phyloP scores from a whole-genome alignment of 2,888 invertebrate species.

The Drosophila neotestacea region DNA sequence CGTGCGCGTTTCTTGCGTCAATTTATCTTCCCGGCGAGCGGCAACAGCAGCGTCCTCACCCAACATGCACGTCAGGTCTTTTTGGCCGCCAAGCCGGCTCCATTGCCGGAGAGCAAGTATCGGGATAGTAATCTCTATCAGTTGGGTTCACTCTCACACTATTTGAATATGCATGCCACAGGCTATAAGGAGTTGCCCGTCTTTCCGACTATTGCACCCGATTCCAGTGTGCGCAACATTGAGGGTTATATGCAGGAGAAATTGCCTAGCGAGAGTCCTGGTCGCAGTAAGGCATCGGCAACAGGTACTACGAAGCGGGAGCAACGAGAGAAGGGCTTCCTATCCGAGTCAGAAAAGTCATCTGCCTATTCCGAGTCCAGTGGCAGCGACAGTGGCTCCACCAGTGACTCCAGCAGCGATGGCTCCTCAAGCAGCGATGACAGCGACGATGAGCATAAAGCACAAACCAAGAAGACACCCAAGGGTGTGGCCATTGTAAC shows the following conservation, averaged over 20 bases:
- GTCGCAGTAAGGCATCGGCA: constrained; percentile 28
- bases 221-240: constrained; percentile 92
- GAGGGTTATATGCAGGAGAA: constrained; percentile 83
- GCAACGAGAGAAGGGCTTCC: constrained; percentile 88
- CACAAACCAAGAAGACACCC: constrained; percentile 29
- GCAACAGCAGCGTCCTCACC: constrained; percentile 86
- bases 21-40: constrained; percentile 89
- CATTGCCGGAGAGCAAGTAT: constrained; percentile 93
- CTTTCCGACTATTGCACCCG: constrained; percentile 92
- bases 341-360: constrained; percentile 85
- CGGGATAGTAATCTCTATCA: constrained; percentile 95
- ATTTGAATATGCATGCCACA: constrained; percentile 92
- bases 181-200: constrained; percentile 96
- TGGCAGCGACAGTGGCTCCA: constrained; percentile 56
- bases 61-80: constrained; percentile 93
- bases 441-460: constrained; percentile 19
- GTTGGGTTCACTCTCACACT: constrained; percentile 97
- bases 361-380: constrained; percentile 81
- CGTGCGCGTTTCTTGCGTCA: constrained; percentile 95
- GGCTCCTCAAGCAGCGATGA: constrained; percentile 46
- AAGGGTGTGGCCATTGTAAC: constrained; percentile 21
- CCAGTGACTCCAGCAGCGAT: constrained; percentile 51
- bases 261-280: constrained; percentile 78
- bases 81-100: constrained; percentile 96
- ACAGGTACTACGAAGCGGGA: constrained; percentile 15